Percentiles rank a stretch among this genome's conserved stretches.
Conservation (phyloP, 2,113 vertebrate genomes). For the Hippocampus comes region DNA sequence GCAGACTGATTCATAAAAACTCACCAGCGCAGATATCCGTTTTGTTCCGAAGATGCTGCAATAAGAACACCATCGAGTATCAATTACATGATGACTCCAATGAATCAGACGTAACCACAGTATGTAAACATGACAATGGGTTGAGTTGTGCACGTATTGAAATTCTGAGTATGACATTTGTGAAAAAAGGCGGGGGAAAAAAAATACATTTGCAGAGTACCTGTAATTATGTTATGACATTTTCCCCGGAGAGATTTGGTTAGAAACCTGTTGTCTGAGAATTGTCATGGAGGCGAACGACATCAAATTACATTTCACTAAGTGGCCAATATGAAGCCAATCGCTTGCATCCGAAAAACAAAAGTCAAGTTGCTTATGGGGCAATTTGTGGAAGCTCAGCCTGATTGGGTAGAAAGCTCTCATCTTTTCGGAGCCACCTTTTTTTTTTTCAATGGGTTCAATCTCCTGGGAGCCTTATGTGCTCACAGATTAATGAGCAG, state of each 20-base stretch:
- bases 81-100: neutral
- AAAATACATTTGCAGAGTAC: too few relatives aligned
- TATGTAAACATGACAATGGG: neutral
- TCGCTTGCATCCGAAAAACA: neutral
- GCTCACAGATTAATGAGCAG: constrained; percentile 25
- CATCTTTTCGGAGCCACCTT: constrained; percentile 8
- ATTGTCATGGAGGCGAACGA: neutral
- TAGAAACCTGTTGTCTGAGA: neutral
- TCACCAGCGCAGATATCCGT: constrained; percentile 7
- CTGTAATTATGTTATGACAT: neutral
- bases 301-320: neutral
- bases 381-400: constrained; percentile 28
- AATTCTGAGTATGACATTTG: neutral
- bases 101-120: neutral
- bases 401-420: constrained; percentile 50
- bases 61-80: neutral
- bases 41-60: neutral
- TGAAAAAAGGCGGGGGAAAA: neutral
- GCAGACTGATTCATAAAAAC: neutral
- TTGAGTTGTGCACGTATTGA: neutral
- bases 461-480: constrained; percentile 29
- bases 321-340: neutral
- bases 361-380: neutral
- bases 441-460: constrained; percentile 29
- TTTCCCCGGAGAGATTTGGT: neutral